These are phyloP conservation scores for Melipona bicolor DNA, from an alignment of 2,888 invertebrate genomes.

Conservation along the genomic window DNA sequence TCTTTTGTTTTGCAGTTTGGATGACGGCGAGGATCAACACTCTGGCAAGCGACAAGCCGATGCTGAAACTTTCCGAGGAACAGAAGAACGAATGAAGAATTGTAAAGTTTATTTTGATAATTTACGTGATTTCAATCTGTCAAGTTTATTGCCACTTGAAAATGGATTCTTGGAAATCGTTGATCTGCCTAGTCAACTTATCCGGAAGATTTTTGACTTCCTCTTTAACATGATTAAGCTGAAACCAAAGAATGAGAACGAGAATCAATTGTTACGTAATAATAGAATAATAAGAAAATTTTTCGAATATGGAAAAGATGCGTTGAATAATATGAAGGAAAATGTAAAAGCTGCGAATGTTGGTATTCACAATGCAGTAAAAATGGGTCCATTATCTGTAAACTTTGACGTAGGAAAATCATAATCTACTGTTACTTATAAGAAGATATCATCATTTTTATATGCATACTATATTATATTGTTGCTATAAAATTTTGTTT, in stretches of 20 bases:
- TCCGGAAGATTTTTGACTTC: constrained; percentile 1
- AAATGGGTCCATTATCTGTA: constrained; percentile 21
- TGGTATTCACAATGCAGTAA: constrained; percentile 14
- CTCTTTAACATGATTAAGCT: constrained; percentile 1
- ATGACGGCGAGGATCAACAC: constrained; percentile 20
- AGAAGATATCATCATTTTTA: not conserved
- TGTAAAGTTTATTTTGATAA: not conserved
- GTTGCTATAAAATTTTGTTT: not conserved
- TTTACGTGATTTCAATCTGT: not conserved
- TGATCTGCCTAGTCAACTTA: constrained; percentile 1
- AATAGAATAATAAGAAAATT: not conserved
- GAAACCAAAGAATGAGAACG: not conserved
- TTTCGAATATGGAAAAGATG: not conserved
- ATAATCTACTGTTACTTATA: not conserved
- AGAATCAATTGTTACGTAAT: not conserved
- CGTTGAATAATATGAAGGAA: not conserved
- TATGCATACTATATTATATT: not conserved
- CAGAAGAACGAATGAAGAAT: not conserved
- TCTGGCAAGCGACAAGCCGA: not conserved
- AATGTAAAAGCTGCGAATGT: not conserved
- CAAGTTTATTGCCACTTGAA: not conserved
- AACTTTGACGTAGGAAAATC: constrained; percentile 12
- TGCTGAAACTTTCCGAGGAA: not conserved
- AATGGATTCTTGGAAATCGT: not conserved
- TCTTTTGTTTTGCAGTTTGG: not conserved